Evolutionary conservation across 2,888 invertebrate species (phyloP).

Genomic region (Ochropleura leucogaster): DNA sequence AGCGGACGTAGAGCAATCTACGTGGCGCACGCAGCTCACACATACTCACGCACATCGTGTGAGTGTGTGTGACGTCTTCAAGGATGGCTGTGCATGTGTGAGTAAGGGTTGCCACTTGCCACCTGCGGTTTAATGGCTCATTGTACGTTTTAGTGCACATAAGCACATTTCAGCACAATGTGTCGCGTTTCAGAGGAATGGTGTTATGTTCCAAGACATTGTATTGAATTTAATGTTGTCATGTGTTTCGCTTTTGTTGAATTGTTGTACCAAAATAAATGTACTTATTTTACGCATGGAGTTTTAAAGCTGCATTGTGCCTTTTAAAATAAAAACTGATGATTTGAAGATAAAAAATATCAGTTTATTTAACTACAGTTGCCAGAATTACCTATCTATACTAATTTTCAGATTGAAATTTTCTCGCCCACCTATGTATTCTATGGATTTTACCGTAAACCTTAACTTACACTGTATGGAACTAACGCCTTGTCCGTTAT

Average conservation of each 20-base stretch:
- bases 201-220: slow-evolving; percentile 42
- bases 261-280: background rate
- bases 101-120: slow-evolving; percentile 66
- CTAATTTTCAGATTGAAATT: background rate
- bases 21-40: slow-evolving; percentile 77
- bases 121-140: slow-evolving; percentile 64
- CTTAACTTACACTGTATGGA: background rate
- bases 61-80: slow-evolving; percentile 77
- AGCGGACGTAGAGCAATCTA: slow-evolving; percentile 73
- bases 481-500: background rate
- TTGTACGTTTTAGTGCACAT: slow-evolving; percentile 68
- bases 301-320: background rate
- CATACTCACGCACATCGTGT: slow-evolving; percentile 72
- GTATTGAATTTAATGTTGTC: slow-evolving; percentile 53
- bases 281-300: background rate
- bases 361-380: background rate
- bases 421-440: background rate
- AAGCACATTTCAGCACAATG: slow-evolving; percentile 61
- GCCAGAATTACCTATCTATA: background rate
- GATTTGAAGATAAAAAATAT: background rate
- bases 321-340: background rate
- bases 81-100: slow-evolving; percentile 72
- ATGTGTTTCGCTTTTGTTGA: slow-evolving; percentile 29
- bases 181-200: slow-evolving; percentile 61
- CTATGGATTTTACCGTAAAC: background rate